phyloP scores from a whole-genome alignment of 2,888 invertebrate genomes.

The Rosalia funebris region DNA sequence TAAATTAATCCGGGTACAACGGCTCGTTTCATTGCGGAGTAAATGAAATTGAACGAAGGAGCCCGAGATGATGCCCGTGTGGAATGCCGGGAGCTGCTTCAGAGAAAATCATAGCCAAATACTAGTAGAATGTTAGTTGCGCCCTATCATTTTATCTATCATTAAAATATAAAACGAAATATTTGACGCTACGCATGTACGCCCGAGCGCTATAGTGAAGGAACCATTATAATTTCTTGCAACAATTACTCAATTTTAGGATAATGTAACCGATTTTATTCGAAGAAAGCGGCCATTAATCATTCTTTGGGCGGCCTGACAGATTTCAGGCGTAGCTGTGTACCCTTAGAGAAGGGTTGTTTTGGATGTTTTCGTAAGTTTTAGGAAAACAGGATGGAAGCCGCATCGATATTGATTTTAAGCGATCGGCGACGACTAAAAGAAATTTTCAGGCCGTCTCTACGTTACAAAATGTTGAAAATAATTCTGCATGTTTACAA shows the following conservation, averaged over 20 bases:
- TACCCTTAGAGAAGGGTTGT: constrained; percentile 11
- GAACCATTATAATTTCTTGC: background rate
- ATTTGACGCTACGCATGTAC: too few species aligned
- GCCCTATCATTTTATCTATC: too few species aligned
- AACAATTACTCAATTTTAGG: constrained; percentile 5
- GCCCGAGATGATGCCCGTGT: too few species aligned
- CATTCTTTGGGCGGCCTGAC: constrained; percentile 10
- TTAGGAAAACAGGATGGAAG: constrained; percentile 19
- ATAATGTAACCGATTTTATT: constrained; percentile 5
- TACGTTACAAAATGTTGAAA: background rate
- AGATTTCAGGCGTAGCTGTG: constrained; percentile 12
- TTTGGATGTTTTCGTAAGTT: constrained; percentile 24
- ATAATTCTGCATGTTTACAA: background rate
- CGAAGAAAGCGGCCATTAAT: constrained; percentile 16
- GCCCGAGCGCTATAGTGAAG: background rate
- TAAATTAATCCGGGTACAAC: too few species aligned
- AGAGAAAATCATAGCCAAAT: too few species aligned
- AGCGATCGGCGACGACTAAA: constrained; percentile 8
- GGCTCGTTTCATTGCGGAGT: too few species aligned
- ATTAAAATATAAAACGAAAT: too few species aligned
- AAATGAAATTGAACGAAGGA: too few species aligned
- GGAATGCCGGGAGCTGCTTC: too few species aligned
- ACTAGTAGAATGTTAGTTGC: too few species aligned
- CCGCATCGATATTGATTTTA: constrained; percentile 16
- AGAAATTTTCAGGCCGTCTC: background rate